Evolutionary conservation across 2,888 invertebrate species (phyloP).

Genomic region (Acleris emargana): DNA sequence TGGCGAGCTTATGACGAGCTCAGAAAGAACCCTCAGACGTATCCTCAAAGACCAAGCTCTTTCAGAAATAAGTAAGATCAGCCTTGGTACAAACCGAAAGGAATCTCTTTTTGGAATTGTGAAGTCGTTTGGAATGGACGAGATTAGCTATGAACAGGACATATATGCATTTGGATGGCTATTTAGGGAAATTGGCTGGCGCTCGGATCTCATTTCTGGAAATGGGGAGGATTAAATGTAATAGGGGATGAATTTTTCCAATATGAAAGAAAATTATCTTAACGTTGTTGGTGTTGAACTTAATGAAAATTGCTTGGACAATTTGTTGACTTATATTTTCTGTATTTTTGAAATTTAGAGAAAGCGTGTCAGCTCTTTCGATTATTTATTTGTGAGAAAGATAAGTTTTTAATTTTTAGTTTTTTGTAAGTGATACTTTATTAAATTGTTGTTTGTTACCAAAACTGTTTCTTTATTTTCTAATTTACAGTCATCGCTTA

Average conservation of each 20-base stretch:
- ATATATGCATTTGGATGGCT: neutral
- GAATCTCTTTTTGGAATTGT: neutral
- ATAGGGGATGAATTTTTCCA: no score
- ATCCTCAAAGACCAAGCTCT: conserved; percentile 55
- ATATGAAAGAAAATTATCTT: no score
- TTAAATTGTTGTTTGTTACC: no score
- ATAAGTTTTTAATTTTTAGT: neutral
- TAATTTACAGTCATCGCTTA: no score
- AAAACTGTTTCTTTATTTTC: no score
- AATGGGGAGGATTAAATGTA: neutral
- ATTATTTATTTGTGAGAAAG: no score
- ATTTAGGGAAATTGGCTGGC: conserved; percentile 24
- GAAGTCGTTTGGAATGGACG: neutral
- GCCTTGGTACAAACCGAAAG: conserved; percentile 2
- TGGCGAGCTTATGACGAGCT: conserved; percentile 84
- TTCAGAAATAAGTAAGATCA: conserved; percentile 42
- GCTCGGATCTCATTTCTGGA: conserved; percentile 8
- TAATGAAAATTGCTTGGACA: neutral
- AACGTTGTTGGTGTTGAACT: neutral
- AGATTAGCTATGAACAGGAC: conserved; percentile 16
- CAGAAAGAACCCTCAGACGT: conserved; percentile 66
- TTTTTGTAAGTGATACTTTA: neutral
- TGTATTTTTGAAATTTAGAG: neutral
- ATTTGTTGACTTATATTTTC: neutral
- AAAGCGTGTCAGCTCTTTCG: neutral